Base-by-base conservation (phyloP, 1,140 invertebrate species). In the Patella vulgata region DNA sequence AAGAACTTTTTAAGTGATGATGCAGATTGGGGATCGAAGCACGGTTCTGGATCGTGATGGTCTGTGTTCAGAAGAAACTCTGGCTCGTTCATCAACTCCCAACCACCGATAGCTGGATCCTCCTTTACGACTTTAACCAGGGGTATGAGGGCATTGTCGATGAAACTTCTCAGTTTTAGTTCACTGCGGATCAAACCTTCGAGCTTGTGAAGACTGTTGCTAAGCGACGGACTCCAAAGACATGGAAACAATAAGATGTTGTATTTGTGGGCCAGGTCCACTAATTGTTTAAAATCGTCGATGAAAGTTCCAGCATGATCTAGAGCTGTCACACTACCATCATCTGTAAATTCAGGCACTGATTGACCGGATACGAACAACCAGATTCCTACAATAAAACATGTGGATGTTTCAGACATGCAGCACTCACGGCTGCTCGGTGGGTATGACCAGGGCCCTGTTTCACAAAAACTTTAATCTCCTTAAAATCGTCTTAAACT, bases 41-140 rank as follows among this genome's bases (percentile, higher is more conserved):
- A 85, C 2, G 73, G 67, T 31, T 85, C 77, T 12, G 53, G 33
- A 56, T 71, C 71, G 12, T 50, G 44, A 42, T 71, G 63, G 48
- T 72, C 75, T 31, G 77, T 64, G n/a, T 43, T 65, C 6, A 83
- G 64, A 43, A 77, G 74, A 36, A 82, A 82, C 65, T 85, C 83
- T 2, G 82, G 80, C 54, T 85, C 83, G 50, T 84, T 85, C 54
- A 83, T 78, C 6, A 82, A 77, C 47, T 85, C 83, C 77, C 79
- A 83, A 19, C 82, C 81, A 9, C 74, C 82, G 11, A 85, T 63
- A 8, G 81, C 80, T 5, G 75, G 78, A 47, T 83, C 76, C 12
- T 69, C 66, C 25, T 74, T 78, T 9, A 85, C 65, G 0, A 71
- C 79, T 25, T 55, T 51, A 54, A 75, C 75, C 77, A 74, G 73